A percentile compares a stretch with the other conserved stretches of the same genome.
Conservation (phyloP, 2,888 invertebrate species). For the Bhutanitis thaidina region DNA sequence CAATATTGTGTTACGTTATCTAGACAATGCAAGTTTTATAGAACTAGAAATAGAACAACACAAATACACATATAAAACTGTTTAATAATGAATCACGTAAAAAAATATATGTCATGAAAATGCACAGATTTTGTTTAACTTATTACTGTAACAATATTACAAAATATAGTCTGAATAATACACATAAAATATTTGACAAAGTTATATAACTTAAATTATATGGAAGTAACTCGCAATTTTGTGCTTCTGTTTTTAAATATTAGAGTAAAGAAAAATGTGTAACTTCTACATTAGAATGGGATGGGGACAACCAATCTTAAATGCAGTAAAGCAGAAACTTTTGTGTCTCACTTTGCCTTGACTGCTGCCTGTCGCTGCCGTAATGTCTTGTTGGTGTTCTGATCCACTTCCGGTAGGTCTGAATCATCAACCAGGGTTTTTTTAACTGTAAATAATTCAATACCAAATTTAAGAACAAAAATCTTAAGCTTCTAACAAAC, state of each 20-base stretch:
- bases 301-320: conserved; percentile 49
- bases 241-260: conserved; percentile 33
- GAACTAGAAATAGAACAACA: conserved; percentile 30
- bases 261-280: conserved; percentile 31
- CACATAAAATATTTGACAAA: conserved; percentile 2
- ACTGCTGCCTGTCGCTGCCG: conserved; percentile 78
- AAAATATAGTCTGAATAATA: conserved; percentile 1
- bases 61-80: conserved; percentile 20
- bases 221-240: conserved; percentile 29
- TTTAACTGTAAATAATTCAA: conserved; percentile 76
- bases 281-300: conserved; percentile 46
- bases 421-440: conserved; percentile 86
- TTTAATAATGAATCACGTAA: conserved; percentile 10
- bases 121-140: conserved; percentile 21
- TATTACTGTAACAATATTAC: conserved; percentile 7
- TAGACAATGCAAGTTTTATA: conserved; percentile 44
- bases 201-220: conserved; percentile 13
- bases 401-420: conserved; percentile 95
- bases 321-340: conserved; percentile 22
- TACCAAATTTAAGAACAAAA: too few relatives aligned
- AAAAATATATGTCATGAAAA: conserved; percentile 30
- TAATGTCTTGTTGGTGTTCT: conserved; percentile 89
- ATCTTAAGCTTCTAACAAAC: too few relatives aligned
- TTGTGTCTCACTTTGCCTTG: conserved; percentile 78
- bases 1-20: conserved; percentile 55